Base-by-base conservation (phyloP, 2,888 invertebrate genomes). In the Oconnorella tubifera region DNA sequence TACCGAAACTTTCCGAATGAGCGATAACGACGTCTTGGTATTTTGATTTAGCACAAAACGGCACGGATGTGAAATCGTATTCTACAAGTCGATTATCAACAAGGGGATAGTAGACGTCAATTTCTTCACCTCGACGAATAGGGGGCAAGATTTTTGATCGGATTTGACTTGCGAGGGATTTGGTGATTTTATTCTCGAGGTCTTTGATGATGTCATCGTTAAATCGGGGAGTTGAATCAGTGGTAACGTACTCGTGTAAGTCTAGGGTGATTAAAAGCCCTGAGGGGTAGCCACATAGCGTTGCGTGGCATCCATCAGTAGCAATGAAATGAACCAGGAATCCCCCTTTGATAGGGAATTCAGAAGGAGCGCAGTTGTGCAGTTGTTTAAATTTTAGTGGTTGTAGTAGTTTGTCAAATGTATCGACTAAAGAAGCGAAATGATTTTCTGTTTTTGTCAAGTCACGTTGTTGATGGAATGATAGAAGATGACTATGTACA, bases 21-120 rank as follows among this genome's bases (percentile, higher is more conserved):
- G 92, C 88, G 73, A 96, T 92, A 84, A 92, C 91, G 65, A 96
- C 89, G 83, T 92, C 90, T 82, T 96, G 95, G 83, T 89, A 95
- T 1, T 88, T 87, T 0, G 93, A 91, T 68, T 88, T 86, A 68
- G 89, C 88, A 75, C 94, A 92, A 77, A 89, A 92, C 10, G 94
- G 83, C 58, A 93, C 83, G 62, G 87, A 85, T 79, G 92, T 91
- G 76, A 93, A 90, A 79, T 94, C 94, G 80, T 94, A 94, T 78
- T 95, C 94, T 72, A 92, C 84, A 57, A 95, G 85, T 73, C 93
- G 87, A 79, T 93, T 91, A 85, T 94, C 94, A 89, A 87, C 72
- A 1, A 70, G 65, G 1, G 72, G 68, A 56, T 73, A 75, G 64
- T 76, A 77, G 3, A 61, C 31, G 4, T 67, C 63, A 6, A 73